Conservation (phyloP, 2,888 invertebrate species). For the Phengaris arion region DNA sequence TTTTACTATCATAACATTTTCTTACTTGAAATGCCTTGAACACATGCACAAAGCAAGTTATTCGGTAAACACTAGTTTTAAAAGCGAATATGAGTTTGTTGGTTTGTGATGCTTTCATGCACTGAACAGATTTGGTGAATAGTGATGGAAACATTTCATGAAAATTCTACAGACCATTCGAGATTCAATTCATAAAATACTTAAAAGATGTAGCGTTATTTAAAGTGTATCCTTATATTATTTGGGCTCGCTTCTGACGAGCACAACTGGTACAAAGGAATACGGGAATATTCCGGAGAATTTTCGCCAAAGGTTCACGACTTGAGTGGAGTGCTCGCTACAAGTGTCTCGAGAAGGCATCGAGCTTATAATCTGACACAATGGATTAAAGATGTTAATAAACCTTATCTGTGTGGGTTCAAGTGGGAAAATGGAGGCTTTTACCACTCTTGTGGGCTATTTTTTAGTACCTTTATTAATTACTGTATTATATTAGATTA, state of each 20-base stretch:
- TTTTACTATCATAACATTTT: slow-evolving; percentile 20
- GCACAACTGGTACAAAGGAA: slow-evolving; percentile 2
- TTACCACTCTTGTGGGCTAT: background rate
- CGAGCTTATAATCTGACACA: slow-evolving; percentile 9
- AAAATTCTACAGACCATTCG: background rate
- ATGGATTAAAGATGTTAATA: slow-evolving; percentile 3
- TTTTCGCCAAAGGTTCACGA: slow-evolving; percentile 2
- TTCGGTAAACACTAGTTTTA: background rate
- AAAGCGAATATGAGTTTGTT: background rate
- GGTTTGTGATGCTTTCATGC: background rate
- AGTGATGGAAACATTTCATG: background rate
- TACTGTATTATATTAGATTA: no score
- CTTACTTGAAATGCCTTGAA: background rate
- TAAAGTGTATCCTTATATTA: slow-evolving; percentile 10
- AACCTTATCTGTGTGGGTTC: background rate
- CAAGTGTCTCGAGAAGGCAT: background rate
- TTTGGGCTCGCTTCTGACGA: background rate
- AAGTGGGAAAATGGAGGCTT: background rate
- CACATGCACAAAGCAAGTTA: background rate
- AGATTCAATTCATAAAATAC: background rate
- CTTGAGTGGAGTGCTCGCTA: slow-evolving; percentile 1
- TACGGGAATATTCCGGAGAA: background rate
- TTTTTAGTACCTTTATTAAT: background rate
- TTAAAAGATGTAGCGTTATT: background rate
- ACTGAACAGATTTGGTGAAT: no score